These are phyloP conservation scores for Urocynchramus pylzowi DNA, from an alignment of 2,113 vertebrate genomes.

Conservation along the genomic window DNA sequence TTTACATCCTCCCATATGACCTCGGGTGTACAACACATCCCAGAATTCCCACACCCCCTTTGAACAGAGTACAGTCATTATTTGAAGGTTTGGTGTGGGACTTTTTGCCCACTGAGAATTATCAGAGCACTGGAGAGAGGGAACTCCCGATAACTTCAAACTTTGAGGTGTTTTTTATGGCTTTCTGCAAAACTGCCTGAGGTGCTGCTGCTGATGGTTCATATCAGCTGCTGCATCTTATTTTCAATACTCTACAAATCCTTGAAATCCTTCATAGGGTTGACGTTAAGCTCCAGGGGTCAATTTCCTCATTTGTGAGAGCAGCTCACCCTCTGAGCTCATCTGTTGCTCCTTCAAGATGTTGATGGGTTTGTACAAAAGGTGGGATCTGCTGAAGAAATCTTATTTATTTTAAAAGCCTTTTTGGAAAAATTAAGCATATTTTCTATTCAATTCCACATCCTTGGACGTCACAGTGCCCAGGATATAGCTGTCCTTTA, in stretches of 20 bases:
- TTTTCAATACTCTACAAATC: neutral
- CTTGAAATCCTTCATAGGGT: neutral
- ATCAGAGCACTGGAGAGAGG: neutral
- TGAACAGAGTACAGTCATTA: neutral
- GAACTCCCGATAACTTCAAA: neutral
- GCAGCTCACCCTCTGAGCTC: neutral
- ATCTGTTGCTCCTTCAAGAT: neutral
- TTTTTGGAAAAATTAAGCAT: neutral
- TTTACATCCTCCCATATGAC: neutral
- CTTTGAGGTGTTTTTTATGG: accelerated
- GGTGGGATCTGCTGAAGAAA: neutral
- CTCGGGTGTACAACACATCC: accelerated
- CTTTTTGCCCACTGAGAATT: neutral
- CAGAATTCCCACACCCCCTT: neutral
- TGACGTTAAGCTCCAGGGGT: neutral
- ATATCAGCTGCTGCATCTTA: accelerated
- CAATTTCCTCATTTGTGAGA: neutral
- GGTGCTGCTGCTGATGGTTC: neutral
- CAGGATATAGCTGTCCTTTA: neutral
- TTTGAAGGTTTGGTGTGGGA: neutral
- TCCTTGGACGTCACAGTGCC: neutral
- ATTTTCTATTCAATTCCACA: neutral
- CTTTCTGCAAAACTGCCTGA: neutral
- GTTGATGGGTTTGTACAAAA: neutral
- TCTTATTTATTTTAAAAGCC: neutral